phyloP scores from a whole-genome alignment of 2,113 vertebrate species.

The Rhadina sibilatrix region DNA sequence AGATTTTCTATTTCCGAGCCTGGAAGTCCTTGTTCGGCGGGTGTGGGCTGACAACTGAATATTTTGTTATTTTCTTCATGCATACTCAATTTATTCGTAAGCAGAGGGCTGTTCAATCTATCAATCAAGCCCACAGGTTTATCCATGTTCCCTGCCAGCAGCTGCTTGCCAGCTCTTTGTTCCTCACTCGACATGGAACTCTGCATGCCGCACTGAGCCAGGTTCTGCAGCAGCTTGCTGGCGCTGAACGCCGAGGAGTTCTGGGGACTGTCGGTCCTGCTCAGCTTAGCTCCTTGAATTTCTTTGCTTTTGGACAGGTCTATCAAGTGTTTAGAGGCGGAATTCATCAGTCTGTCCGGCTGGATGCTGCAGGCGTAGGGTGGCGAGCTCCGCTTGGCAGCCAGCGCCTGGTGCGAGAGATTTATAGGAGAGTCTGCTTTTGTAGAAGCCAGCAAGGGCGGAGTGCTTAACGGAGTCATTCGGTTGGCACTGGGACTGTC shows the following conservation, averaged over 20 bases:
- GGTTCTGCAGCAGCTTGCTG: constrained; percentile 95
- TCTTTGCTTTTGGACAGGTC: constrained; percentile 81
- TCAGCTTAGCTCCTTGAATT: constrained; percentile 74
- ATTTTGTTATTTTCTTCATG: constrained; percentile 81
- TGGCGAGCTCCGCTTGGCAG: constrained; percentile 73
- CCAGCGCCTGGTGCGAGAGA: constrained; percentile 74
- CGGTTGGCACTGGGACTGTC: constrained; percentile 73
- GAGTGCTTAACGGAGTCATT: constrained; percentile 78
- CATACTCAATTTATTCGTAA: constrained; percentile 75
- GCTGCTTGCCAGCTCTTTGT: constrained; percentile 69
- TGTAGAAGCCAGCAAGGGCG: constrained; percentile 69
- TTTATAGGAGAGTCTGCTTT: constrained; percentile 80
- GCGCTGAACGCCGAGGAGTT: constrained; percentile 88
- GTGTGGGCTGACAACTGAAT: constrained; percentile 65
- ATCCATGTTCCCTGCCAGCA: constrained; percentile 72
- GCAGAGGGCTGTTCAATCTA: constrained; percentile 80
- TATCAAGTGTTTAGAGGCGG: constrained; percentile 71
- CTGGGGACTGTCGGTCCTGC: constrained; percentile 76
- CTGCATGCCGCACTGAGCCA: constrained; percentile 90
- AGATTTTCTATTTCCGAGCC: constrained; percentile 93
- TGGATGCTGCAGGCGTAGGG: constrained; percentile 67
- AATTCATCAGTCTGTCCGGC: constrained; percentile 64
- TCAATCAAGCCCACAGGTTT: constrained; percentile 83
- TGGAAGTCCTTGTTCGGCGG: constrained; percentile 75
- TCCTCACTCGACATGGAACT: constrained; percentile 71